These are phyloP conservation scores for Megalops cyprinoides DNA, from an alignment of 2,797 vertebrate genomes.

Conservation along the genomic window DNA sequence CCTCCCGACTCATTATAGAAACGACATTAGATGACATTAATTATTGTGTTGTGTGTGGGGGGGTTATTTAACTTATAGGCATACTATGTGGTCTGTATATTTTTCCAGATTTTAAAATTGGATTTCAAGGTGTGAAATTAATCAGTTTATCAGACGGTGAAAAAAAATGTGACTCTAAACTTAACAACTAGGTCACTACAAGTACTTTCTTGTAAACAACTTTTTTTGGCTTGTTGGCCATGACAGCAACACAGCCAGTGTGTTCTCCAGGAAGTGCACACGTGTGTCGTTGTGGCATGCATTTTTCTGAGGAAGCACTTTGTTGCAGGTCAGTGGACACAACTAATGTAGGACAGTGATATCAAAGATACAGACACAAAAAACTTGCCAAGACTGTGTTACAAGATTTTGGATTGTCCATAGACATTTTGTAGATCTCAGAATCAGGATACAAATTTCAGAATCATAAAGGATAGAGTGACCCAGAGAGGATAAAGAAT, in stretches of 20 bases:
- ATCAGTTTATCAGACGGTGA: not conserved
- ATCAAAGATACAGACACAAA: too few relatives aligned
- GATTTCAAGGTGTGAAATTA: not conserved
- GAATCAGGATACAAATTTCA: too few relatives aligned
- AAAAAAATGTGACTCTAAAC: not conserved
- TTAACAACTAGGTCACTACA: not conserved
- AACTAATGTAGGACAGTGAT: not conserved
- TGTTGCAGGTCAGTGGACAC: not conserved
- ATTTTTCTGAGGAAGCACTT: not conserved
- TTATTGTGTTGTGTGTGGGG: too few relatives aligned
- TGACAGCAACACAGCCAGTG: not conserved
- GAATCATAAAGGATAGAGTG: too few relatives aligned
- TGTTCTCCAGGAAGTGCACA: not conserved
- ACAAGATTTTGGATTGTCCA: too few relatives aligned
- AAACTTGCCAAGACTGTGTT: too few relatives aligned
- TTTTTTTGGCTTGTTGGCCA: not conserved
- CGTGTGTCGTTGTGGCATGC: not conserved
- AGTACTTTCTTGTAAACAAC: not conserved
- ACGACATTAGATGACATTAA: too few relatives aligned
- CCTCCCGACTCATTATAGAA: conserved; percentile 13
- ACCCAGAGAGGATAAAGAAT: not conserved
- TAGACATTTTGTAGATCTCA: too few relatives aligned
- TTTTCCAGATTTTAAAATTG: not conserved
- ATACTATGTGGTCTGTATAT: not conserved
- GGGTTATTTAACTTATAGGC: not conserved